A percentile compares a stretch with the other conserved stretches of the same genome.
Evolutionary conservation across 2,888 invertebrate genomes (phyloP).

Genomic region (Helleia helle): DNA sequence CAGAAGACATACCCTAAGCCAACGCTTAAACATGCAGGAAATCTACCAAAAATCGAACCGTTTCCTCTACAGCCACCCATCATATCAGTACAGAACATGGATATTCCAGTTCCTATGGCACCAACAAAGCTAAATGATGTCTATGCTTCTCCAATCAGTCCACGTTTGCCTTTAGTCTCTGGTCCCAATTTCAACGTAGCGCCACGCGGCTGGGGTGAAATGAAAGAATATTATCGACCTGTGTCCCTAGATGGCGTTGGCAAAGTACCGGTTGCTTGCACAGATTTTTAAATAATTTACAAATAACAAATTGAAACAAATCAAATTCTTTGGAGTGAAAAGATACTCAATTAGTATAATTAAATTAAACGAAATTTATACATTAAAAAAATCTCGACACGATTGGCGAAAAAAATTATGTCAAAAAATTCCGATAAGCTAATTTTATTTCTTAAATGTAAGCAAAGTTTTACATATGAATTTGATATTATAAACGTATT

Average conservation of each 20-base stretch:
- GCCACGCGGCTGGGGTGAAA: slow-evolving; percentile 86
- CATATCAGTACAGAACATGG: slow-evolving; percentile 40
- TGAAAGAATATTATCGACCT: slow-evolving; percentile 80
- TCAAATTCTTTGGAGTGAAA: not conserved
- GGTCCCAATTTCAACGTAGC: slow-evolving; percentile 86
- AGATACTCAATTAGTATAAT: slow-evolving; percentile 7
- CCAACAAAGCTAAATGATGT: slow-evolving; percentile 65
- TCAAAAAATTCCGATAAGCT: too few relatives aligned
- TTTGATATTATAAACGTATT: not conserved
- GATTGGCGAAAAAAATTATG: not conserved
- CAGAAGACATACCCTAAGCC: slow-evolving; percentile 66
- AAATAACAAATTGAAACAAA: not conserved
- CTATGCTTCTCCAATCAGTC: slow-evolving; percentile 58
- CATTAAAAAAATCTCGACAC: not conserved
- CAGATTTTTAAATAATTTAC: slow-evolving; percentile 59
- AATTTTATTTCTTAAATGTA: not conserved
- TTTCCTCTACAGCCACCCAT: slow-evolving; percentile 57
- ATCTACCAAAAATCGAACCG: slow-evolving; percentile 63
- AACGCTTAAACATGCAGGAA: slow-evolving; percentile 49
- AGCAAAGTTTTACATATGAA: not conserved
- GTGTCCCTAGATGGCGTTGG: slow-evolving; percentile 78
- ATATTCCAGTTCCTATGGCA: slow-evolving; percentile 53
- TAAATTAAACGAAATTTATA: not conserved
- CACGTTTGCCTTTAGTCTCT: slow-evolving; percentile 48
- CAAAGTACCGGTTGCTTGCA: slow-evolving; percentile 42